Evolutionary conservation across 2,888 invertebrate genomes (phyloP).

Genomic region (Monoplex corrugatus): DNA sequence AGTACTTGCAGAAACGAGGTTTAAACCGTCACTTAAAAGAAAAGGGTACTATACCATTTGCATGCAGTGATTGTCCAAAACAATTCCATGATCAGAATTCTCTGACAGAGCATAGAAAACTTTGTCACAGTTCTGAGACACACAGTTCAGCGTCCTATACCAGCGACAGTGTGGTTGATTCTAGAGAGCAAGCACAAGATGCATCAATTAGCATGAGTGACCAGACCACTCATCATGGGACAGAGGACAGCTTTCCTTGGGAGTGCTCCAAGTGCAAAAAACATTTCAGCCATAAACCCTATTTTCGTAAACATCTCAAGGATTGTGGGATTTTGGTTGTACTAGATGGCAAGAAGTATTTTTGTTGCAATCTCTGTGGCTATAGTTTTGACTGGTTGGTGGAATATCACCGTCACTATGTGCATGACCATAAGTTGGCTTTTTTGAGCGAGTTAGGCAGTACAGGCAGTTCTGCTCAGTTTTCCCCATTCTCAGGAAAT

Average conservation of each 20-base stretch:
- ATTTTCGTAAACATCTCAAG: not conserved
- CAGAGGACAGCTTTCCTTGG: constrained; percentile 35
- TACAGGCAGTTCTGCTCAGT: not conserved
- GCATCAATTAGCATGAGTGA: not conserved
- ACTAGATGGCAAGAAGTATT: not conserved
- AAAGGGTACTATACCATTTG: not conserved
- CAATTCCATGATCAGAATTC: constrained; percentile 33
- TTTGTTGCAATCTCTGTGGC: constrained; percentile 22
- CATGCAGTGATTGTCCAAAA: not conserved
- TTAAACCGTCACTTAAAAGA: constrained; percentile 18
- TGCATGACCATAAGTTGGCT: constrained; percentile 30
- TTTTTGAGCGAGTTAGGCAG: not conserved
- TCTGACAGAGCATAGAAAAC: not conserved
- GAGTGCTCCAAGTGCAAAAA: constrained; percentile 42
- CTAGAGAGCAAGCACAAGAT: not conserved
- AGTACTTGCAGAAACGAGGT: constrained; percentile 25
- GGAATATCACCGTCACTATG: constrained; percentile 14
- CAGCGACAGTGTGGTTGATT: not conserved
- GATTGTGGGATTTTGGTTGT: constrained; percentile 34
- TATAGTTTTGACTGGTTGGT: not conserved
- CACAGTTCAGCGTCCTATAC: not conserved
- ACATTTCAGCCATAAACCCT: not conserved
- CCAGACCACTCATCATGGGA: too few species aligned
- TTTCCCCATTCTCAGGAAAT: not conserved
- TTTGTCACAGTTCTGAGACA: not conserved